Base-by-base conservation (phyloP, 2,888 invertebrate genomes). In the Patella depressa region DNA sequence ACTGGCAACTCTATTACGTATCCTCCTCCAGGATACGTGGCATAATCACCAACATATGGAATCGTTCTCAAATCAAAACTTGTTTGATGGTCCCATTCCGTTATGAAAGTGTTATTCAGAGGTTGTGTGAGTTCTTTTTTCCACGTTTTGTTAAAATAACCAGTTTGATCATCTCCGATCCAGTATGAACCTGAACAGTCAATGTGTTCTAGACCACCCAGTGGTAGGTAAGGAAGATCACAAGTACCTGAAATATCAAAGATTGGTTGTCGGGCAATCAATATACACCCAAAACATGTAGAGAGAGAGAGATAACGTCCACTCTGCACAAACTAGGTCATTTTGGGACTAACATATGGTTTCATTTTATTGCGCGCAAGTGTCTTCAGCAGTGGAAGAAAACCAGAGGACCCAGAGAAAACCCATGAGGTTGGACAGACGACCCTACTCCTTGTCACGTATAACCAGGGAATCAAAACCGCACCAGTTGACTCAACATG, bases 21-120 rank as follows among this genome's bases (percentile, higher is more conserved):
- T 0, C 88, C 88, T 7, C 86, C 87, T 11, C 88, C 88, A 24
- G 85, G 82, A 76, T 88, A 88, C n/a, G 85, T 83, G n/a, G 83
- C 85, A n/a, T 79, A 75, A 24, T 76, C 78, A 0, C 85, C 88
- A 75, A 76, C 75, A 73, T 80, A 81, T 15, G 85, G 84, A 19
- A 84, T 75, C 1, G 85, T 84, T 59, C 83, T 79, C 3, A 87
- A 81, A 29, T 82, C 24, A 81, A 80, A 81, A 2, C 84, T 74
- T 17, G 86, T 82, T 77, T 81, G 85, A 72, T 85, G 81, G 9
- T 65, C 72, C 86, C 87, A 88, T 19, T 70, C 57, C 24, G 72
- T 53, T 11, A 24, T 19, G n/a, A n/a, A 17, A 4, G 71, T 71
- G 55, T 70, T n/a, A n/a, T 53, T 54, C 3, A 19, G 53, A 3